Percentiles rank a stretch among this genome's conserved stretches.
These are phyloP conservation scores for Cyclophora albipunctata DNA, from an alignment of 2,888 invertebrate species.

Conservation along the genomic window DNA sequence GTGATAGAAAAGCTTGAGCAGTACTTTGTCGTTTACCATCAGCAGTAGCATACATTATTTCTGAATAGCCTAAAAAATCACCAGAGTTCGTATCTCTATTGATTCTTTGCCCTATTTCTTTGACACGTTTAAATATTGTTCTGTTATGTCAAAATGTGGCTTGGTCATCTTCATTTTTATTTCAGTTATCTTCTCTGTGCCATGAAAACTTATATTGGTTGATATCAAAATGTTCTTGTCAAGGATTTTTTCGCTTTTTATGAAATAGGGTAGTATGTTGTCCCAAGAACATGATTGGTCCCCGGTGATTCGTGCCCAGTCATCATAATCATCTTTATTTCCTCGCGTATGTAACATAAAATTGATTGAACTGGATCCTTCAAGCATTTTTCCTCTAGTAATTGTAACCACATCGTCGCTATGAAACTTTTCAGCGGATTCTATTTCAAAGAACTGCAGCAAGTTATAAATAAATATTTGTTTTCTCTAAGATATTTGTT, in stretches of 20 bases:
- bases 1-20: conserved; percentile 20
- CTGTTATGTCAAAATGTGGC: conserved; percentile 13
- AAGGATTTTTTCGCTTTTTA: conserved; percentile 5
- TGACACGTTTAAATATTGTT: conserved; percentile 34
- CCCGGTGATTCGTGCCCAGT: conserved; percentile 25
- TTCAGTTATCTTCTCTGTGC: no score
- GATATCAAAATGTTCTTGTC: conserved; percentile 2
- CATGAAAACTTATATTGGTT: conserved; percentile 28
- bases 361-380: conserved; percentile 37
- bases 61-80: conserved; percentile 47
- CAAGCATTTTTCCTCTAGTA: conserved; percentile 34
- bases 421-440: no score
- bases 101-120: conserved; percentile 50
- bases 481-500: no score
- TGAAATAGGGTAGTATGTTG: conserved; percentile 20
- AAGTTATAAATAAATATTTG: no score
- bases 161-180: conserved; percentile 42
- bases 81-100: conserved; percentile 14
- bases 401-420: conserved; percentile 13
- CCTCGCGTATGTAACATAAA: conserved; percentile 35
- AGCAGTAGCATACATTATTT: conserved; percentile 53
- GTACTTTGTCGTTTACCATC: conserved; percentile 58
- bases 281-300: conserved; percentile 36
- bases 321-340: conserved; percentile 29
- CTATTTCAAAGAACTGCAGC: no score